Evolutionary conservation across 2,888 invertebrate genomes (phyloP).

Genomic region (Eilema sororculum): DNA sequence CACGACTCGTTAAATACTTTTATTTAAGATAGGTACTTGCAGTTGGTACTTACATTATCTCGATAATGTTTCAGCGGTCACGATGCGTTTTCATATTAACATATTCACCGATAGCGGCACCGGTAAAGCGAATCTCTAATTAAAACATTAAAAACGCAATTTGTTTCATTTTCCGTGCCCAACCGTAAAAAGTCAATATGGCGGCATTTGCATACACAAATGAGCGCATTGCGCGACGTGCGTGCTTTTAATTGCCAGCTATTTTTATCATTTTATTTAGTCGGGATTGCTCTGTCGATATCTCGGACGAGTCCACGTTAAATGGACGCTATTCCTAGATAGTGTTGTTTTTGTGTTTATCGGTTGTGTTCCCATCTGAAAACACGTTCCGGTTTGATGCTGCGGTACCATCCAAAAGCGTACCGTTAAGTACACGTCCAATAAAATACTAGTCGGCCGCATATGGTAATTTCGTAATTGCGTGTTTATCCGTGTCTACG

Average conservation of each 20-base stretch:
- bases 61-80: constrained; percentile 69
- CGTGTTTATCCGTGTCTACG: constrained; percentile 71
- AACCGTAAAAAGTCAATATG: constrained; percentile 64
- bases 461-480: constrained; percentile 80
- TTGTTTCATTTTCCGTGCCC: constrained; percentile 66
- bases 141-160: constrained; percentile 78
- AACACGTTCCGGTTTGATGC: constrained; percentile 60
- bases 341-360: constrained; percentile 57
- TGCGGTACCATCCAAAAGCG: constrained; percentile 56
- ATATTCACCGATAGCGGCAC: constrained; percentile 75
- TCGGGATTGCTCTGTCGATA: constrained; percentile 49
- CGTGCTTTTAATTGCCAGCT: constrained; percentile 70
- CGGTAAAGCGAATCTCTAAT: constrained; percentile 69
- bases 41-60: constrained; percentile 48
- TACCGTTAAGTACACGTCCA: constrained; percentile 74
- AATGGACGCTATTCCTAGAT: constrained; percentile 54
- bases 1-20: constrained; percentile 58
- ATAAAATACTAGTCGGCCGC: constrained; percentile 68
- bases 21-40: constrained; percentile 44
- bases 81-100: constrained; percentile 66
- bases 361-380: constrained; percentile 51
- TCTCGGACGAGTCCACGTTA: constrained; percentile 34
- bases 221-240: constrained; percentile 59
- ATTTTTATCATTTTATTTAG: constrained; percentile 61
- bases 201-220: constrained; percentile 71